These are phyloP conservation scores for Augochlora pura DNA, from an alignment of 1,140 invertebrate species.

Conservation along the genomic window DNA sequence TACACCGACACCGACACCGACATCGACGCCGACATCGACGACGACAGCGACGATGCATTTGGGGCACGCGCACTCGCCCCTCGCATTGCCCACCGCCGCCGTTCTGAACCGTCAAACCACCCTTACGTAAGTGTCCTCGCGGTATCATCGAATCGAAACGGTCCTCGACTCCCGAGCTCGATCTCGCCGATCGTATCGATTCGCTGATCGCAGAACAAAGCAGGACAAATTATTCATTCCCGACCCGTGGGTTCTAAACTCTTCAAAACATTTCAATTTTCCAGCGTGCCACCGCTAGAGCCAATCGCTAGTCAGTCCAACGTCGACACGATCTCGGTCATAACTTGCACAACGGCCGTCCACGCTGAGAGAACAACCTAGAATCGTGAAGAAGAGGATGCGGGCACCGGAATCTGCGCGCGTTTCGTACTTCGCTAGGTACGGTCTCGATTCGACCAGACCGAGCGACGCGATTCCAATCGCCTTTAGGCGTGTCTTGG, in stretches of 20 bases:
- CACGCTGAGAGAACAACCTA: slow-evolving; percentile 70
- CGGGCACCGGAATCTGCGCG: not conserved
- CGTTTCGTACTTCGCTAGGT: not conserved
- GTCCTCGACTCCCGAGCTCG: not conserved
- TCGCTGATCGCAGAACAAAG: too few species aligned
- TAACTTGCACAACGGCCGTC: slow-evolving; percentile 72
- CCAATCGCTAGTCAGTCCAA: slow-evolving; percentile 72
- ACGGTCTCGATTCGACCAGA: too few species aligned
- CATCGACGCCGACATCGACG: too few species aligned
- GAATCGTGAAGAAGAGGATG: slow-evolving; percentile 56
- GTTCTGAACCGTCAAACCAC: slow-evolving; percentile 77
- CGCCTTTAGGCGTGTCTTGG: too few species aligned
- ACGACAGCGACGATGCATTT: slow-evolving; percentile 65
- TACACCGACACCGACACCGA: slow-evolving; percentile 56
- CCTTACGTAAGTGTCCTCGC: slow-evolving; percentile 75
- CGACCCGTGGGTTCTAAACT: too few species aligned
- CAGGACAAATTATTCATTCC: too few species aligned
- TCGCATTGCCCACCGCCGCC: slow-evolving; percentile 77
- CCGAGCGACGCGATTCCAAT: not conserved
- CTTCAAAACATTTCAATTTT: slow-evolving; percentile 33
- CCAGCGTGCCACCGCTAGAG: slow-evolving; percentile 77
- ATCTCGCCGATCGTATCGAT: not conserved
- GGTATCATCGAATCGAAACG: too few species aligned
- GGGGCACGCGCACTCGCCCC: slow-evolving; percentile 75
- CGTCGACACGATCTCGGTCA: slow-evolving; percentile 71